Conservation (phyloP, 2,888 invertebrate species). For the Stratiomys singularior region DNA sequence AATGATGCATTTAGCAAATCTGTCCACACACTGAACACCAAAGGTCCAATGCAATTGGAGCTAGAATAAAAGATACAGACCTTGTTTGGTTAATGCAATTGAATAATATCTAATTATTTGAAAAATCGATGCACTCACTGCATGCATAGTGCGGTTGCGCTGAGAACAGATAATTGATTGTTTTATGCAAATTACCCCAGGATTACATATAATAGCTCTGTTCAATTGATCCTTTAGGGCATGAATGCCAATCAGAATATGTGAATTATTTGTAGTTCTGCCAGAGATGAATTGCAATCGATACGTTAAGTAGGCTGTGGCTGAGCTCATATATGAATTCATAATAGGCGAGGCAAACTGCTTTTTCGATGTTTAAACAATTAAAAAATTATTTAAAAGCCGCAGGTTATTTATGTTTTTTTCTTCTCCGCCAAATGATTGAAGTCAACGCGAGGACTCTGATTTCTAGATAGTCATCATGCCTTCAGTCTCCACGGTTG, state of each 20-base stretch:
- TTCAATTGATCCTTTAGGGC: not conserved
- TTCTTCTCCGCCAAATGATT: too few relatives aligned
- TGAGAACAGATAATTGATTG: not conserved
- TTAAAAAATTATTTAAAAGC: too few relatives aligned
- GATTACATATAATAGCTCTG: constrained; percentile 1
- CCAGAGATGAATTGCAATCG: not conserved
- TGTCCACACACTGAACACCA: constrained; percentile 18
- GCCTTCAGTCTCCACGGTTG: too few relatives aligned
- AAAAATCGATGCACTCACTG: not conserved
- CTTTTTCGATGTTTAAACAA: too few relatives aligned
- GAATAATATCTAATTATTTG: not conserved
- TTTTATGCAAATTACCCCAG: not conserved
- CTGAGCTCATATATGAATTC: too few relatives aligned
- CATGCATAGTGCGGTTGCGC: not conserved
- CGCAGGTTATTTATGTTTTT: too few relatives aligned
- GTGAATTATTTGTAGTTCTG: constrained; percentile 2
- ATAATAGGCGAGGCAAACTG: too few relatives aligned
- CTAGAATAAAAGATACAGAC: not conserved
- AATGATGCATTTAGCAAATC: too few relatives aligned
- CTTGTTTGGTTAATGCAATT: not conserved
- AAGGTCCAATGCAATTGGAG: not conserved
- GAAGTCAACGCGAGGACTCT: too few relatives aligned
- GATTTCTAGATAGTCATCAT: too few relatives aligned
- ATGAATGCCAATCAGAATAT: not conserved
- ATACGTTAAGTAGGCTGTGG: not conserved